Evolutionary conservation across 2,797 vertebrate genomes (phyloP).

Genomic region (Uromys caudimaculatus): DNA sequence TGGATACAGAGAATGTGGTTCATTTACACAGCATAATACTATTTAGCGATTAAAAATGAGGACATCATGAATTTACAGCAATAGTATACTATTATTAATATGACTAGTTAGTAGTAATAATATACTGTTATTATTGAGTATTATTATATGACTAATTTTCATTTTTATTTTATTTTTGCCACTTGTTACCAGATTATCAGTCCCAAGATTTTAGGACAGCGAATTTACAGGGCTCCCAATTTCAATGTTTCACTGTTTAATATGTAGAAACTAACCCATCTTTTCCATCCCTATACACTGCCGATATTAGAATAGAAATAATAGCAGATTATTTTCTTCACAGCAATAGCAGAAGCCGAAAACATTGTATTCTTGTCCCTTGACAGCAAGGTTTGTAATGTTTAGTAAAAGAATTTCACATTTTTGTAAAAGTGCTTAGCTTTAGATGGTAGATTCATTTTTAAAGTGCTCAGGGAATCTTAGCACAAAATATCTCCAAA

Average conservation of each 20-base stretch:
- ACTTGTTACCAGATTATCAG: not conserved
- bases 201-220: not conserved
- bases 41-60: not conserved
- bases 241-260: not conserved
- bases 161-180: not conserved
- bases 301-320: constrained; percentile 5
- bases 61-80: not conserved
- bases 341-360: not conserved
- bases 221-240: not conserved
- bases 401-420: constrained; percentile 53
- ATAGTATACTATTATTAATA: not conserved
- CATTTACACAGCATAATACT: not conserved
- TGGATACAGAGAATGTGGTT: not conserved
- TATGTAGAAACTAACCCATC: not conserved
- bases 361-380: not conserved
- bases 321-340: not conserved
- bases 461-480: constrained; percentile 51
- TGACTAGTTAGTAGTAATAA: not conserved
- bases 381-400: constrained; percentile 47
- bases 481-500: not conserved
- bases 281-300: not conserved
- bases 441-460: constrained; percentile 52
- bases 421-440: constrained; percentile 64
- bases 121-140: not conserved
- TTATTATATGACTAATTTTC: not conserved